Conservation (phyloP, 2,797 vertebrate species). For the Tympanoctomys barrerae region DNA sequence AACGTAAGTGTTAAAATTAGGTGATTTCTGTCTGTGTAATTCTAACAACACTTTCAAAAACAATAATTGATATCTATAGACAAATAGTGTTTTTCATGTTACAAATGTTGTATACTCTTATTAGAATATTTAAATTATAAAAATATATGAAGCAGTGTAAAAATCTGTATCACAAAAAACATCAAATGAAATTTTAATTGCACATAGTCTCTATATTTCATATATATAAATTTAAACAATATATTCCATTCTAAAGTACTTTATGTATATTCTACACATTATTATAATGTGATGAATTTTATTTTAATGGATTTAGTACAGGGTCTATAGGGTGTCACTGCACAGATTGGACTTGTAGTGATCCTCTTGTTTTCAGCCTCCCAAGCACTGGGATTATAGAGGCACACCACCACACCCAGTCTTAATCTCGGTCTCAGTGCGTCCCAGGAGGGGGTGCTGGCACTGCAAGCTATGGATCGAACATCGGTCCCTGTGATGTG, state of each 20-base stretch:
- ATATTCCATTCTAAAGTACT: not conserved
- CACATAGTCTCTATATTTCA: not conserved
- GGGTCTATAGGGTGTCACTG: no score
- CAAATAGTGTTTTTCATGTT: not conserved
- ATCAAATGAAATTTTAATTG: not conserved
- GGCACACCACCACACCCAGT: no score
- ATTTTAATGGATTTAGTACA: no score
- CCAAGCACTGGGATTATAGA: no score
- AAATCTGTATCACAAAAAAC: not conserved
- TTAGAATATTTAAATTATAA: not conserved
- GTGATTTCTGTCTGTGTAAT: not conserved
- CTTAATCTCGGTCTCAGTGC: no score
- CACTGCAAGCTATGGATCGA: no score
- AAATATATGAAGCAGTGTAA: not conserved
- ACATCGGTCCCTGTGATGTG: no score
- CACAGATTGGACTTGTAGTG: no score
- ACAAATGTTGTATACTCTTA: not conserved
- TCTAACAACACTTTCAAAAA: not conserved
- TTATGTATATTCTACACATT: not conserved
- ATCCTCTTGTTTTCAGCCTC: no score
- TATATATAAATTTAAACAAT: not conserved
- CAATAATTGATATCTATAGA: not conserved
- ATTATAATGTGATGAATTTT: not conserved
- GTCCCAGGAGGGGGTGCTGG: no score
- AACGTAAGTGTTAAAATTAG: not conserved